Evolutionary conservation across 2,888 invertebrate species (phyloP), one percentile per base, ranked within the genome.

Genomic region (Trimorus sp.): DNA sequence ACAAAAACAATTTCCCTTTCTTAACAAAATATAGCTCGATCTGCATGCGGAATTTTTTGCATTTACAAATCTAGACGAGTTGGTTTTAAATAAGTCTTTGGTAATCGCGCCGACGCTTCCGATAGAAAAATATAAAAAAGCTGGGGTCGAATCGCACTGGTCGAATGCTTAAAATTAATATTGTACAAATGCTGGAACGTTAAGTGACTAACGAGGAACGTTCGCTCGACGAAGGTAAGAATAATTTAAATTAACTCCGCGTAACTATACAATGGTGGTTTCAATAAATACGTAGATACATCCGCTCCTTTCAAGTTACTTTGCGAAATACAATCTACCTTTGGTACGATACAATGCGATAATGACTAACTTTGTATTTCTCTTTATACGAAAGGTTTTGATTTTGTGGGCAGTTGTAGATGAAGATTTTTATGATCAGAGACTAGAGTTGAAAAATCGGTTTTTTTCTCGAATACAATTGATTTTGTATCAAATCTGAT

Each of bases 141-240:
- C n/a, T 48, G 48, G 48, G 14, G 48, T 48, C 48, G 48, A 48
- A 48, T 66, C 66, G 66, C 48, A 48, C 11, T 48, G 11, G 11
- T 12, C 14, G 48, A 48, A 54, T 16, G 59, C 70, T 78, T 71
- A 71, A 69, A 69, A 53, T 74, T 63, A 74, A 26, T 48, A 48
- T 48, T 65, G 2, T 80, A 80, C 80, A 80, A 48, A 59, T 80
- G 11, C n/a, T 48, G 16, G 62, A 51, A 62, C 38, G 42, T 40
- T 63, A 65, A 79, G 66, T 81, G 69, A 81, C 81, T 81, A 77
- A 77, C 71, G 49, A 77, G 77, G 81, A 81, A 81, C 81, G 81
- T 77, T 81, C 49, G 59, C 80, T 73, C 62, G 45, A 38, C 36
- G 26, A 26, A 26, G 26, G 26, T 1, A 4, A 26, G 26, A 79